Evolutionary conservation across 2,797 vertebrate genomes (phyloP).

Genomic region (Xiphophorus birchmanni): DNA sequence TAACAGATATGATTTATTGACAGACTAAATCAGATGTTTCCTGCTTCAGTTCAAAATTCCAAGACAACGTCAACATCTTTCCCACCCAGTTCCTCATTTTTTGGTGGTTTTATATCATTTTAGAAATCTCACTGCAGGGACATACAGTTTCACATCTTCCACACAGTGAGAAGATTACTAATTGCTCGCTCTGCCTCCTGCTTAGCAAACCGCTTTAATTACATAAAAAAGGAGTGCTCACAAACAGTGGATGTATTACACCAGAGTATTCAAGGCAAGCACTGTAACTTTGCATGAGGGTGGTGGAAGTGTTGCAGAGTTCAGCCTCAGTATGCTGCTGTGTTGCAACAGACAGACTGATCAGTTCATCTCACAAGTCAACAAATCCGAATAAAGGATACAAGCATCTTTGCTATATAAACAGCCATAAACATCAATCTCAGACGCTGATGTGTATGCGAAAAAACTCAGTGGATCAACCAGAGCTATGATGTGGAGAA

Average conservation of each 20-base stretch:
- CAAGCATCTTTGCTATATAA: constrained; percentile 40
- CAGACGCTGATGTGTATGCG: constrained; percentile 23
- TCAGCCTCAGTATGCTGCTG: constrained; percentile 21
- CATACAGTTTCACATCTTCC: constrained; percentile 50
- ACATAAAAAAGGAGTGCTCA: constrained; percentile 35
- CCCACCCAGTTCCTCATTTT: constrained; percentile 14
- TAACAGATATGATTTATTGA: background rate
- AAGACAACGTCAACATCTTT: background rate
- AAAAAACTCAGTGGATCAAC: constrained; percentile 33
- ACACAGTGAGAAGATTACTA: constrained; percentile 62
- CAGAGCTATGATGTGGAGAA: constrained; percentile 32
- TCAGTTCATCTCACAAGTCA: constrained; percentile 41
- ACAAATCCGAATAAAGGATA: constrained; percentile 54
- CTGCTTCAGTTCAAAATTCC: background rate
- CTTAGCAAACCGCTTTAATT: constrained; percentile 51
- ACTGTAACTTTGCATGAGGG: constrained; percentile 16
- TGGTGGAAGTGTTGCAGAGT: constrained; percentile 25
- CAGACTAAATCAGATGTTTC: background rate
- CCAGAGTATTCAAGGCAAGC: constrained; percentile 15
- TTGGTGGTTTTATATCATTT: constrained; percentile 51
- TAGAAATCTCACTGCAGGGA: constrained; percentile 51
- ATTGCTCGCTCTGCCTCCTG: constrained; percentile 59
- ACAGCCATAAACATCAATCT: constrained; percentile 14
- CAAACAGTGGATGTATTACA: constrained; percentile 10
- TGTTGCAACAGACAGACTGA: constrained; percentile 31